Conservation (phyloP, 37 sponge, comb jelly and placozoan species). For the Crambe crambe region DNA sequence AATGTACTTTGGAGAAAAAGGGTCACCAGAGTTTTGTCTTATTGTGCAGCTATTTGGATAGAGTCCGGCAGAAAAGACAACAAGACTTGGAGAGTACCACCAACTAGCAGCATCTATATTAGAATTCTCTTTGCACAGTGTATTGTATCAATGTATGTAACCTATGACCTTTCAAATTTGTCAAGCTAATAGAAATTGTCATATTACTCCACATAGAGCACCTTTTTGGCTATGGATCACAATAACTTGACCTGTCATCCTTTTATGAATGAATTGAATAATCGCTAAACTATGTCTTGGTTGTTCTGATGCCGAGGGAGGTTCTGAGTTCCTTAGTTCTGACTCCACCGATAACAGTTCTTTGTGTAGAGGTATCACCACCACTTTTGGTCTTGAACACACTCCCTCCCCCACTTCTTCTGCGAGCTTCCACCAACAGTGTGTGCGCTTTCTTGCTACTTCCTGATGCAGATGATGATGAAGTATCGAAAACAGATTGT, state of each 20-base stretch:
- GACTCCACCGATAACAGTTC: not conserved
- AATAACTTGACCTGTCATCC: too few relatives aligned
- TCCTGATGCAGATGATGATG: not conserved
- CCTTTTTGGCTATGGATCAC: too few relatives aligned
- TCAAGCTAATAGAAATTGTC: too few relatives aligned
- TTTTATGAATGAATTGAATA: not conserved
- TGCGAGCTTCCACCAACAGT: slow-evolving; percentile 37
- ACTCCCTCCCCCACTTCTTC: not conserved
- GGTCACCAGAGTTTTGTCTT: too few relatives aligned
- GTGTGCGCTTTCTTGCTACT: not conserved
- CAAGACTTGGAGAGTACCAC: slow-evolving; percentile 19
- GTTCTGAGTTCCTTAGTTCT: slow-evolving; percentile 2
- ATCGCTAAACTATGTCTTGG: too few relatives aligned
- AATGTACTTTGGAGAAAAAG: too few relatives aligned
- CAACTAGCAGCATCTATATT: too few relatives aligned
- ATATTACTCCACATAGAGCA: too few relatives aligned
- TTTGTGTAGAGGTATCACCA: too few relatives aligned
- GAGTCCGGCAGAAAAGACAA: slow-evolving; percentile 58
- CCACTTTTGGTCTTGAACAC: slow-evolving; percentile 1
- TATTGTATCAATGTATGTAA: too few relatives aligned
- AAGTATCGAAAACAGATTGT: slow-evolving; percentile 36
- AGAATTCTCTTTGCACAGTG: too few relatives aligned
- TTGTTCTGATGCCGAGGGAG: slow-evolving; percentile 13
- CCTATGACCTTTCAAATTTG: too few relatives aligned
- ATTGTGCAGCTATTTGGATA: slow-evolving; percentile 57